Evolutionary conservation across 2,888 invertebrate species (phyloP), one percentile per base, ranked within the genome.

Genomic region (Diarsia rubi): DNA sequence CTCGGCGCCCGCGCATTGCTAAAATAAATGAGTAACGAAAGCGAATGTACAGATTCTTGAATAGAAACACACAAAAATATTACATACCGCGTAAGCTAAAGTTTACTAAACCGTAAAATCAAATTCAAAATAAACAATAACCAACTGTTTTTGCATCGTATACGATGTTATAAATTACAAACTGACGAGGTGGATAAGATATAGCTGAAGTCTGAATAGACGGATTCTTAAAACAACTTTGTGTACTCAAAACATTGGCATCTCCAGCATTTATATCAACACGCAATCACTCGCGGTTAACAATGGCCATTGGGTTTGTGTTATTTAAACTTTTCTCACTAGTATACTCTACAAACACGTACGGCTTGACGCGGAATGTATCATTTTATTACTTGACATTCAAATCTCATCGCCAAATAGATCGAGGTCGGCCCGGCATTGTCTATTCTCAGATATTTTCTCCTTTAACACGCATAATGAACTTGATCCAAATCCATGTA

Each of bases 401-500:
- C 67, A 76, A 75, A 75, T 69, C 75, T 78, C 67, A 74, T 66
- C 73, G 85, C 83, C 83, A 86, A 86, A 78, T 74, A 54, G 85
- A 75, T 72, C 85, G 82, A 85, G 85, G 86, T 54, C 79, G 57
- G 66, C 21, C 37, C 47, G 75, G 68, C 80, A 82, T 83, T 86
- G 86, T 85, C 86, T 86, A 84, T 81, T 82, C 68, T 72, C 73
- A 45, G 79, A 64, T 63, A 85, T 85, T 84, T 84, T 85, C 78
- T 74, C 80, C 85, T 78, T 81, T 86, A 86, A 85, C 81, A 86
- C 74, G 78, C 78, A 70, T 73, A 83, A 73, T 82, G 86, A 87
- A 87, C 87, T 87, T 87, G 87, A 82, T 86, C 89, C 89, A 93
- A 93, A 92, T 92, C 94, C 90, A 52, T 65, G 73, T 89, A 89